phyloP scores from a whole-genome alignment of 2,888 invertebrate genomes.

The Cerastoderma edule region DNA sequence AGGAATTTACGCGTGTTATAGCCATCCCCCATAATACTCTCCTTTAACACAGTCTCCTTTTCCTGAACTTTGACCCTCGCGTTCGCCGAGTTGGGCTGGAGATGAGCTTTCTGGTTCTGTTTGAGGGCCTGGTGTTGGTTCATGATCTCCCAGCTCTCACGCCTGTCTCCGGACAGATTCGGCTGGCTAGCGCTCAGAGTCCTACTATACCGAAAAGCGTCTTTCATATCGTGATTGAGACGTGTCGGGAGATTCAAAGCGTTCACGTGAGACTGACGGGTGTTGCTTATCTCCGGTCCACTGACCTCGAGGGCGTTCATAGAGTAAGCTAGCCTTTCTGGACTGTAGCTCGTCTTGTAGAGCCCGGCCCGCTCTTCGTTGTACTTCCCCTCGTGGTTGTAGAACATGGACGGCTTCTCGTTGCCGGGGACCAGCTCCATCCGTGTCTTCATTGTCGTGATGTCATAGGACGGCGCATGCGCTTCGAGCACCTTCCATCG shows the following conservation, averaged over 20 bases:
- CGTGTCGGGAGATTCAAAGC: constrained; percentile 74
- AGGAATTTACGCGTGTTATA: constrained; percentile 81
- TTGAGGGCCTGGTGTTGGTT: constrained; percentile 63
- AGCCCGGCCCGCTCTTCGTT: constrained; percentile 81
- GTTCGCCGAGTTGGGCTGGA: constrained; percentile 72
- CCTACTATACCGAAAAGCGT: constrained; percentile 68
- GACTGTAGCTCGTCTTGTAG: constrained; percentile 81
- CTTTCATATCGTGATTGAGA: constrained; percentile 73
- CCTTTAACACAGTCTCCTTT: constrained; percentile 68
- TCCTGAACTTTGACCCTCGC: constrained; percentile 75
- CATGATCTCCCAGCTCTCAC: constrained; percentile 61
- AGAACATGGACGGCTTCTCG: constrained; percentile 78
- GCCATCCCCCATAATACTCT: constrained; percentile 75
- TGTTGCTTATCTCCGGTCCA: constrained; percentile 75
- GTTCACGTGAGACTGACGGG: constrained; percentile 73
- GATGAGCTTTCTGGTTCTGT: constrained; percentile 68
- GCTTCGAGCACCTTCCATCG: constrained; percentile 76
- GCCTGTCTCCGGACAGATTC: constrained; percentile 70
- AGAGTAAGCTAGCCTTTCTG: constrained; percentile 73
- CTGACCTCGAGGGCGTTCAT: constrained; percentile 74
- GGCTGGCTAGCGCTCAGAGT: constrained; percentile 68
- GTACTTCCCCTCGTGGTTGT: constrained; percentile 80
- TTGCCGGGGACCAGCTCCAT: constrained; percentile 65
- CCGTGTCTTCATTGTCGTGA: constrained; percentile 75
- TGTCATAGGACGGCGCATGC: constrained; percentile 75